phyloP scores from a whole-genome alignment of 2,888 invertebrate genomes.

The Synergus laeviventris region DNA sequence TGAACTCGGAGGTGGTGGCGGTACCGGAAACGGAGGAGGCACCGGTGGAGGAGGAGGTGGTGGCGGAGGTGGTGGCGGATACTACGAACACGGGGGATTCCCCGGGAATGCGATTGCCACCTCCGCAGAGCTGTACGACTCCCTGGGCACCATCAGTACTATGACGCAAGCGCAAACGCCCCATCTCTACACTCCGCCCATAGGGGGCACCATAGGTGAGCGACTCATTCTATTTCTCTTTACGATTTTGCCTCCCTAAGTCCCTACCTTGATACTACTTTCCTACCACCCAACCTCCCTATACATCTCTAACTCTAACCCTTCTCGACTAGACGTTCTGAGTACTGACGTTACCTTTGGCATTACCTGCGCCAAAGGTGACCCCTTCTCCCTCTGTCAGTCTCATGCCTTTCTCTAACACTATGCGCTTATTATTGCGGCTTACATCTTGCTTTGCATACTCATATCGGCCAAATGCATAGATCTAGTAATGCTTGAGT shows the following conservation, averaged over 20 bases:
- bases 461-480: slow-evolving; percentile 70
- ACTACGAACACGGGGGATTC: slow-evolving; percentile 75
- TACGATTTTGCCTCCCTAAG: slow-evolving; percentile 42
- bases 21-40: slow-evolving; percentile 77
- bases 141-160: slow-evolving; percentile 84
- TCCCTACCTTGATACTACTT: too few relatives aligned
- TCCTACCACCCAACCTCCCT: too few relatives aligned
- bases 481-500: slow-evolving; percentile 73
- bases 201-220: slow-evolving; percentile 84
- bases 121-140: slow-evolving; percentile 82
- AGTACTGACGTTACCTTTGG: slow-evolving; percentile 1
- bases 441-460: slow-evolving; percentile 72
- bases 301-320: slow-evolving; percentile 59
- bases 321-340: neutral
- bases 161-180: slow-evolving; percentile 85
- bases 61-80: slow-evolving; percentile 75
- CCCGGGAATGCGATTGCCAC: slow-evolving; percentile 76
- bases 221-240: slow-evolving; percentile 60
- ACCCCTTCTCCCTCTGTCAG: slow-evolving; percentile 34
- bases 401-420: slow-evolving; percentile 42
- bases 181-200: slow-evolving; percentile 87
- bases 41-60: slow-evolving; percentile 75
- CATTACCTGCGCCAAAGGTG: slow-evolving; percentile 22
- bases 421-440: slow-evolving; percentile 69
- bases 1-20: slow-evolving; percentile 83